Conservation (phyloP, 2,113 vertebrate species). For the Xiphophorus maculatus region DNA sequence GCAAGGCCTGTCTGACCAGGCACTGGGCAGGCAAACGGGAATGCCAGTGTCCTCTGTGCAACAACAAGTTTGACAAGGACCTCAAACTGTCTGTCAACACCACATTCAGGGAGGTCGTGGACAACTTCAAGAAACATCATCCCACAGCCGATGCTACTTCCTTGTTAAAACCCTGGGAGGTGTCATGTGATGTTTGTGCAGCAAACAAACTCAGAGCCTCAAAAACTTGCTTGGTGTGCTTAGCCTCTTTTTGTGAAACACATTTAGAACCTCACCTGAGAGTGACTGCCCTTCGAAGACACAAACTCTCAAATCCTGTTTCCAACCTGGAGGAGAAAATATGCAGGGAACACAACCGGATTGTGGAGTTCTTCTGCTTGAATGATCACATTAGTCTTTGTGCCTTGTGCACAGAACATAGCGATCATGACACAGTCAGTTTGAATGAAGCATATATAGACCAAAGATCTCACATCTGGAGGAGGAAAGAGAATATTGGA, state of each 20-base stretch:
- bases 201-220: conserved; percentile 33
- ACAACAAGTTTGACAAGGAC: conserved; percentile 25
- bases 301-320: conserved; percentile 52
- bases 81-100: conserved; percentile 56
- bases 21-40: conserved; percentile 43
- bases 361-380: conserved; percentile 47
- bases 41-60: conserved; percentile 59
- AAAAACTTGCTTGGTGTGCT: conserved; percentile 61
- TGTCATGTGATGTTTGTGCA: conserved; percentile 58
- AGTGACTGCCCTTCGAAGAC: conserved; percentile 32
- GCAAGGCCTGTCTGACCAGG: conserved; percentile 41
- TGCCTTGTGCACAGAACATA: conserved; percentile 42
- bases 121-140: conserved; percentile 43
- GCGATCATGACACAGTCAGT: conserved; percentile 19
- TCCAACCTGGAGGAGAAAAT: conserved; percentile 40
- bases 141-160: neutral
- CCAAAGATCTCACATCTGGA: conserved; percentile 12
- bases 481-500: neutral
- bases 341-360: conserved; percentile 52
- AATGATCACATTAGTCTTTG: conserved; percentile 32
- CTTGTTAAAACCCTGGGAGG: conserved; percentile 24
- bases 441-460: conserved; percentile 34
- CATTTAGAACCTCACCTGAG: conserved; percentile 51
- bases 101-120: conserved; percentile 46
- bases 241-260: conserved; percentile 41